Evolutionary conservation across 2,888 invertebrate genomes (phyloP).

Genomic region (Cheilosia urbana): DNA sequence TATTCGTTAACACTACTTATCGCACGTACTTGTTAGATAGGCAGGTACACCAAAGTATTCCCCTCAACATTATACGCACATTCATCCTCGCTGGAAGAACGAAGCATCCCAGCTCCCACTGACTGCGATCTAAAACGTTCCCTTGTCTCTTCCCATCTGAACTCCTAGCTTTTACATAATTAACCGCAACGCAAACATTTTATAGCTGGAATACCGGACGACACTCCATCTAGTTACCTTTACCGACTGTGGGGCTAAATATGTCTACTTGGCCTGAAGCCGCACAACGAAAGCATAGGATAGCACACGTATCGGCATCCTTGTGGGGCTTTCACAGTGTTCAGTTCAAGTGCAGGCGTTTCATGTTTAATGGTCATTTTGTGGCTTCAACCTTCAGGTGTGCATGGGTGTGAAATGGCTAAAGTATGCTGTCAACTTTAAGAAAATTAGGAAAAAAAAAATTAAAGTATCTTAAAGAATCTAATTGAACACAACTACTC

Average conservation of each 20-base stretch:
- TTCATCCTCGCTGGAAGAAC: neutral
- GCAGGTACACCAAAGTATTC: conserved; percentile 20
- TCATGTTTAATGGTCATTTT: conserved; percentile 61
- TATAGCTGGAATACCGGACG: conserved; percentile 48
- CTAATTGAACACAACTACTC: neutral
- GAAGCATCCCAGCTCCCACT: conserved; percentile 7
- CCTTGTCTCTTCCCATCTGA: neutral
- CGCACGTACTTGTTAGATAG: conserved; percentile 24
- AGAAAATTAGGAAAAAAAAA: conserved; percentile 2
- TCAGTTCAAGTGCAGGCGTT: conserved; percentile 39
- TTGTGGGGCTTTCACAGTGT: conserved; percentile 42
- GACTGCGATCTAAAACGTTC: conserved; percentile 29
- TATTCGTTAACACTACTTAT: conserved; percentile 33
- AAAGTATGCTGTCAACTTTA: conserved; percentile 3
- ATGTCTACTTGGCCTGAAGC: conserved; percentile 13
- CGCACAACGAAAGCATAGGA: conserved; percentile 3
- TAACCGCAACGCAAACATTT: conserved; percentile 64
- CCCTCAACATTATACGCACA: neutral
- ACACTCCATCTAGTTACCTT: conserved; percentile 17
- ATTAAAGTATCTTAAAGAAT: neutral
- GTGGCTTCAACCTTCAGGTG: conserved; percentile 29
- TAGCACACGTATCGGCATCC: conserved; percentile 24
- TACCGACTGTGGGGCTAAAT: conserved; percentile 13
- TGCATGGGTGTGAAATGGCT: conserved; percentile 23
- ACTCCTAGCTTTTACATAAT: conserved; percentile 41